Evolutionary conservation across 1,140 invertebrate species (phyloP), one percentile per base, ranked within the genome.

Genomic region (Drosophila pandora): DNA sequence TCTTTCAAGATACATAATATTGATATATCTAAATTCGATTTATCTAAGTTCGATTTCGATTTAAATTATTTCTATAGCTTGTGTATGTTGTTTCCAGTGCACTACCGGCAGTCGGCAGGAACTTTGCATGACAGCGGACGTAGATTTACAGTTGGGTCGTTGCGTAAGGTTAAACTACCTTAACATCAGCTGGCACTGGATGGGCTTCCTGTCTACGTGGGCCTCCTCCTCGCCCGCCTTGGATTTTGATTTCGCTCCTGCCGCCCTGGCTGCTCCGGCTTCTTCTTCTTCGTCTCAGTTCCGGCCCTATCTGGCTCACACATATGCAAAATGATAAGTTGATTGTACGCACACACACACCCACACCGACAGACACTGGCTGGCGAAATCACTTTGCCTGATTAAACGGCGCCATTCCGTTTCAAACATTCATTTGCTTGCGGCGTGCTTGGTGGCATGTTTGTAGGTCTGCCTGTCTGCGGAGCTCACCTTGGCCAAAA

Each of bases 141-240:
- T 82, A 82, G 85, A 87, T 88, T 82, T 88, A 87, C 79, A 79
- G 79, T 60, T 72, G 60, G 83, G 53, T 79, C 71, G 65, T 60
- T 87, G 82, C 71, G 78, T 88, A 88, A 88, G 79, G 75, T 79
- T 87, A 83, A 83, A 88, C 75, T 70, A 65, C 75, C 71, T 87
- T 50, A 65, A 71, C 69, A 81, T 85, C 82, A 78, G 65, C 70
- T 85, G 82, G 65, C 64, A 72, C 64, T 79, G 65, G 49, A 65
- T 37, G 43, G 49, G 75, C 71, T 88, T 82, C 79, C 83, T 82
- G 82, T 68, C 82, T 81, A 55, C 73, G 55, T 75, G 62, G 43
- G 50, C 17, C 50, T 41, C 13, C 48, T 10, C n/a, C 54, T 48
- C 13, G 41, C 17, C 17, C 1, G 41, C 43, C 17, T 43, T 21